Percentiles rank a stretch among this genome's conserved stretches.
Evolutionary conservation across 2,888 invertebrate species (phyloP).

Genomic region (Drosophila borealis): DNA sequence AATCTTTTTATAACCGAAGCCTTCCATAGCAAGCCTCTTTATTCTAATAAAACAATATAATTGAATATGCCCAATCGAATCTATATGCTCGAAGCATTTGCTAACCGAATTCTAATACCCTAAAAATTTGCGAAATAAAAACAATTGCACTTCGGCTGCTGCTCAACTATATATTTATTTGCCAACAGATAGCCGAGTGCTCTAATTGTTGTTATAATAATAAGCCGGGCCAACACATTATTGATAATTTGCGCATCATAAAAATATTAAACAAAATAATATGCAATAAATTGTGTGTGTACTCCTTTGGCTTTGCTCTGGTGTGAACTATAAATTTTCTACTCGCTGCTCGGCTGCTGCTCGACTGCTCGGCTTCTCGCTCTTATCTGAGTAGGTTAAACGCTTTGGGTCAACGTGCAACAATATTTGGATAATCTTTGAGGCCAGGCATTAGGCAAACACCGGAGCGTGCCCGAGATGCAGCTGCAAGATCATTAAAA

Average conservation of each 20-base stretch:
- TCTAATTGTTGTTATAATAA: neutral
- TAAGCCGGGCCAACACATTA: constrained; percentile 39
- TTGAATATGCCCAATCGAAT: too few relatives aligned
- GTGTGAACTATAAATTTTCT: constrained; percentile 72
- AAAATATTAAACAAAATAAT: constrained; percentile 64
- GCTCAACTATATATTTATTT: constrained; percentile 13
- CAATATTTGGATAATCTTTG: constrained; percentile 77
- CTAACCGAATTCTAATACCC: too few relatives aligned
- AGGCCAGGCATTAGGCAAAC: constrained; percentile 39
- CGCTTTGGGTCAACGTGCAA: constrained; percentile 69
- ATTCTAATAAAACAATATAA: too few relatives aligned
- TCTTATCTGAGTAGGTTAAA: constrained; percentile 72
- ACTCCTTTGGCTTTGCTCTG: constrained; percentile 13
- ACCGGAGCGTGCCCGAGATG: constrained; percentile 26
- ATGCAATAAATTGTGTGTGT: constrained; percentile 62
- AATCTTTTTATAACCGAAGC: too few relatives aligned
- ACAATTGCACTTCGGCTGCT: constrained; percentile 1
- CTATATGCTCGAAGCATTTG: too few relatives aligned
- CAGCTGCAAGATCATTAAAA: constrained; percentile 26
- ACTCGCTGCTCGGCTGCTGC: neutral
- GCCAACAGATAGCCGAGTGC: neutral
- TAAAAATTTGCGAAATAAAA: neutral
- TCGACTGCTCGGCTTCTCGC: constrained; percentile 2
- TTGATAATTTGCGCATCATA: constrained; percentile 64
- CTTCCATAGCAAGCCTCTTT: too few relatives aligned